Base-by-base conservation (phyloP, 2,888 invertebrate species). In the Stenodera caucasica region DNA sequence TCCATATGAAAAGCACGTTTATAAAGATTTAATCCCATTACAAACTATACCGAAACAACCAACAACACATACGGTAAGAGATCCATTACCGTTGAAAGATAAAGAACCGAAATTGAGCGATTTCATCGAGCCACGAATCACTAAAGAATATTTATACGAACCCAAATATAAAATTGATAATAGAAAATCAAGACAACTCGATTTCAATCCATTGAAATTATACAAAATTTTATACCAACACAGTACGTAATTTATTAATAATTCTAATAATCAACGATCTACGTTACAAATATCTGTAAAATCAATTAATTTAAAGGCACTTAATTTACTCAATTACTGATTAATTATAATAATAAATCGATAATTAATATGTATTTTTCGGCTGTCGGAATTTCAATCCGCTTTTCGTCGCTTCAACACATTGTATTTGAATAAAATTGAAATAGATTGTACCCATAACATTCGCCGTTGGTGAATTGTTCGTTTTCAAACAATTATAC, bases 381-480 rank as follows among this genome's bases (percentile, higher is more conserved):
- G 85, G 84, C 63, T 81, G 81, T 57, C 85, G 78, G 76, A 85
- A 85, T 57, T 73, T 74, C 65, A 80, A 76, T 12, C 82, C 84
- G 11, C 67, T 65, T 12, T 45, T 76, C 8, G 72, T 70, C 70
- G 89, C 89, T 58, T 88, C 87, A 55, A 91, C 82, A 71, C 91
- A 91, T 12, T 88, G 87, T 9, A 90, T 88, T 79, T 88, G 88
- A 45, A 92, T 86, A 65, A 94, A 80, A 77, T 94, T 94, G 79
- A 94, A 94, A 78, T 93, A 94, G 65, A 94, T 88, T 72, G 90
- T 90, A 45, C 93, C 94, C 88, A 94, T 89, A 61, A 90, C 75
- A 64, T 83, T 81, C 0, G 92, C 89, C 7, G 90, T 88, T 45
- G 90, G 88, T 26, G 89, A 88, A 14, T 55, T n/a, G 37, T 57